phyloP scores from a whole-genome alignment of 30 jellyfish, hydroid and myxozoan species.

The Mastigias papua region DNA sequence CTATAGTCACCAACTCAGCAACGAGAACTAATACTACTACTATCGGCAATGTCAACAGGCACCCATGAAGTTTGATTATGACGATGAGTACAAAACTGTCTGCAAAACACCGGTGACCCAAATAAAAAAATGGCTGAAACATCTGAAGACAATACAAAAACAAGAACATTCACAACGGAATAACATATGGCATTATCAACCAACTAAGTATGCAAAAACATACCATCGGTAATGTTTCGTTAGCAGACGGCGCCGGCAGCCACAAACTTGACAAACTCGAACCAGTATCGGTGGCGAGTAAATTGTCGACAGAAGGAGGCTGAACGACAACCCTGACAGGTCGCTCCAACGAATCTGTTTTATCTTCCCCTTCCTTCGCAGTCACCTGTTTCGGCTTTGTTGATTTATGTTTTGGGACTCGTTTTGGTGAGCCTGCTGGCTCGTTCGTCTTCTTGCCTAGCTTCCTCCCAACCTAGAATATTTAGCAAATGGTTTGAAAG shows the following conservation, averaged over 20 bases:
- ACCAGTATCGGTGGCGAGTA: slow-evolving; percentile 77
- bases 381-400: slow-evolving; percentile 19
- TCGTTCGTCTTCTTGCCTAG: slow-evolving; percentile 30
- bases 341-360: slow-evolving; percentile 66
- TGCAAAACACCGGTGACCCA: no score
- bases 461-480: slow-evolving; percentile 51
- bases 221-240: slow-evolving; percentile 47
- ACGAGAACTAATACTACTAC: no score
- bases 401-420: slow-evolving; percentile 44
- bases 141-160: no score
- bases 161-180: no score
- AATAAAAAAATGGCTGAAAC: no score
- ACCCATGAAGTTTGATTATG: no score
- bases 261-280: slow-evolving; percentile 87
- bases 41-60: no score
- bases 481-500: neutral
- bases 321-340: slow-evolving; percentile 72
- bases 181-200: no score
- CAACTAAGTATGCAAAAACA: neutral
- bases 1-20: no score
- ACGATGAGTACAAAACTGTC: no score
- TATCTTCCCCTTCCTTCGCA: slow-evolving; percentile 27
- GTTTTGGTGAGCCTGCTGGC: slow-evolving; percentile 68
- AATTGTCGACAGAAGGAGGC: slow-evolving; percentile 83
- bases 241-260: slow-evolving; percentile 68